Evolutionary conservation across 2,113 vertebrate genomes (phyloP).

Genomic region (Lathamus discolor): DNA sequence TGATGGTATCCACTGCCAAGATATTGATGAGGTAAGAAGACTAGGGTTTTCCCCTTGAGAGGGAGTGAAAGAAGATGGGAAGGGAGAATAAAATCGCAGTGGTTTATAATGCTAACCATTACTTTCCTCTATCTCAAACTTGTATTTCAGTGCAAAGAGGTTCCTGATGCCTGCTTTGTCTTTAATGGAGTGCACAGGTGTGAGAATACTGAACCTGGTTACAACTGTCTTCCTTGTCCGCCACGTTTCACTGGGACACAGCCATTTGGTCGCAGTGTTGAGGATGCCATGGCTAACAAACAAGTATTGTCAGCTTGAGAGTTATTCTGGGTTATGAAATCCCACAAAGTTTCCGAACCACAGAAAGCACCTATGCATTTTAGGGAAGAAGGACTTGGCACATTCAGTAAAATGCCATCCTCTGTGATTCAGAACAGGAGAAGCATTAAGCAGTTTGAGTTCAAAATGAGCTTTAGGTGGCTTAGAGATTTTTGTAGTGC

Average conservation of each 20-base stretch:
- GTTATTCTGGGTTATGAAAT: neutral
- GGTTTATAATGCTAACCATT: neutral
- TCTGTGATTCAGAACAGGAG: neutral
- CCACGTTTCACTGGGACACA: constrained; percentile 88
- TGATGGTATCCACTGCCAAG: constrained; percentile 88
- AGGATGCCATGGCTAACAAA: constrained; percentile 89
- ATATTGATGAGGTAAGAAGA: constrained; percentile 89
- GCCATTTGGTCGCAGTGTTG: constrained; percentile 88
- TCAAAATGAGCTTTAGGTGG: neutral
- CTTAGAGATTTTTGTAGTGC: neutral
- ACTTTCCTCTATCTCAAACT: neutral
- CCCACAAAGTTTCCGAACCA: neutral
- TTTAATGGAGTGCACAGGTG: constrained; percentile 89
- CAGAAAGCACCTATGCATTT: neutral
- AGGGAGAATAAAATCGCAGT: neutral
- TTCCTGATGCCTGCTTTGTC: constrained; percentile 89
- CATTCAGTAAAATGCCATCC: neutral
- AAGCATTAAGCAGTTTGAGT: neutral
- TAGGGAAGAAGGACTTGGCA: neutral
- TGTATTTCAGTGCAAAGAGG: constrained; percentile 82
- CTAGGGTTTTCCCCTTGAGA: neutral
- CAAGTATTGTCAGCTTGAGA: constrained; percentile 79
- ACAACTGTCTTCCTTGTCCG: constrained; percentile 94
- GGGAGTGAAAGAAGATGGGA: neutral
- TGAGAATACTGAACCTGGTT: constrained; percentile 93